A percentile compares a stretch with the other conserved stretches of the same genome.
These are phyloP conservation scores for Sturnus vulgaris DNA, from an alignment of 2,113 vertebrate species.

Conservation along the genomic window DNA sequence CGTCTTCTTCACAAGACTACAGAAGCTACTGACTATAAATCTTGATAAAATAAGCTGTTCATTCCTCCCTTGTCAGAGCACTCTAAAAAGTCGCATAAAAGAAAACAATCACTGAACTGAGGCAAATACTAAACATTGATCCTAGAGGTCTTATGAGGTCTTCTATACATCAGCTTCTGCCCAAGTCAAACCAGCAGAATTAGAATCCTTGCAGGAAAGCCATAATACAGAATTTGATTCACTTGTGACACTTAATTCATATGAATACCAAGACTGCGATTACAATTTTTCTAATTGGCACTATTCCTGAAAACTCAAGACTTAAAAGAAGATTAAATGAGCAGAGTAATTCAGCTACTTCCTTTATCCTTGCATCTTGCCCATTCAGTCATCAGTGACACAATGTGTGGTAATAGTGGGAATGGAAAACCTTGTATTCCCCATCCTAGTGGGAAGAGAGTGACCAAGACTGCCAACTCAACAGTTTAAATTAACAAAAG, in stretches of 20 bases:
- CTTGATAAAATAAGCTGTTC: conserved; percentile 75
- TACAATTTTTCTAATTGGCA: neutral
- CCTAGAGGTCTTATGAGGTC: neutral
- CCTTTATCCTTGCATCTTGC: neutral
- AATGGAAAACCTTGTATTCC: neutral
- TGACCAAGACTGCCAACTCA: neutral
- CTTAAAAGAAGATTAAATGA: neutral
- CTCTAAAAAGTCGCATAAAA: conserved; percentile 54
- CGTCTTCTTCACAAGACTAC: conserved; percentile 72
- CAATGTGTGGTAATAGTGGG: neutral
- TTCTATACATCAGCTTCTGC: neutral
- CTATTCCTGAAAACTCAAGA: neutral
- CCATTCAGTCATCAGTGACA: neutral
- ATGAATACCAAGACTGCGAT: neutral
- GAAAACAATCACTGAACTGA: conserved; percentile 72
- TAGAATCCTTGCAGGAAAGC: neutral
- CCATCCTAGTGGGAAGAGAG: neutral
- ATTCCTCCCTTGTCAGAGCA: conserved; percentile 73
- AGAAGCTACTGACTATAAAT: conserved; percentile 73
- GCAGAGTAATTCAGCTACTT: neutral
- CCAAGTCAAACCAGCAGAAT: neutral
- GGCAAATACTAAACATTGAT: conserved; percentile 45
- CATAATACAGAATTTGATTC: neutral
- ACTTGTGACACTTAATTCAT: conserved; percentile 16
- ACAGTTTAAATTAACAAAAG: neutral